Percentiles rank a stretch among this genome's conserved stretches.
These are phyloP conservation scores for Neoarius graeffei DNA, from an alignment of 2,113 vertebrate species.

Conservation along the genomic window DNA sequence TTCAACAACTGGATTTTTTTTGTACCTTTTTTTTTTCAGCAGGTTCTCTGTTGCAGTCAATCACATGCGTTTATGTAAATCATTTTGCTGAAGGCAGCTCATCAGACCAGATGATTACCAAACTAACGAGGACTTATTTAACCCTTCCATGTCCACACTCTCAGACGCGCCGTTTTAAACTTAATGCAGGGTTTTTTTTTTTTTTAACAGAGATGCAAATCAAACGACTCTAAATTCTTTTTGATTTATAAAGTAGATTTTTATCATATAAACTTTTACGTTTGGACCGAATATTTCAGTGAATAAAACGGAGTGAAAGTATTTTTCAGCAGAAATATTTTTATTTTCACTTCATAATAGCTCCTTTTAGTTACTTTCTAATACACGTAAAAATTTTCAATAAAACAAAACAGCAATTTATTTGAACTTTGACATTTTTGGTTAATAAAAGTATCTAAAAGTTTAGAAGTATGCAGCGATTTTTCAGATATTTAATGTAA, in stretches of 20 bases:
- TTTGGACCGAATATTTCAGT: background rate
- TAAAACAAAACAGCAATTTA: background rate
- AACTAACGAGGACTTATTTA: no score
- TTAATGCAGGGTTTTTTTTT: no score
- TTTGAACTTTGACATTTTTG: background rate
- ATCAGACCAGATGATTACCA: background rate
- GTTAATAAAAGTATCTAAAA: background rate
- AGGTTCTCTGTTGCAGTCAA: background rate
- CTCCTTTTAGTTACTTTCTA: background rate
- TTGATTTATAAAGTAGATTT: no score
- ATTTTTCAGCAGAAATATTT: background rate
- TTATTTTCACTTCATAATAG: background rate
- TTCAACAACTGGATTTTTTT: background rate
- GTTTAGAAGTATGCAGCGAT: background rate
- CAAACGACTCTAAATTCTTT: no score
- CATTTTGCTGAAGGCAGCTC: background rate
- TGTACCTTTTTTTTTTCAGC: background rate
- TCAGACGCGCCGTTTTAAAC: background rate
- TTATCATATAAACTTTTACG: no score
- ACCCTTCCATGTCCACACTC: no score
- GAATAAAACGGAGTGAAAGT: background rate
- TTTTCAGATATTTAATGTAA: background rate
- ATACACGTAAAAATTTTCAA: background rate
- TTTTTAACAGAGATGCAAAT: no score
- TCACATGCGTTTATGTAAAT: background rate